Evolutionary conservation across 2,113 vertebrate species (phyloP), one percentile per base, ranked within the genome.

Genomic region (Podarcis muralis): DNA sequence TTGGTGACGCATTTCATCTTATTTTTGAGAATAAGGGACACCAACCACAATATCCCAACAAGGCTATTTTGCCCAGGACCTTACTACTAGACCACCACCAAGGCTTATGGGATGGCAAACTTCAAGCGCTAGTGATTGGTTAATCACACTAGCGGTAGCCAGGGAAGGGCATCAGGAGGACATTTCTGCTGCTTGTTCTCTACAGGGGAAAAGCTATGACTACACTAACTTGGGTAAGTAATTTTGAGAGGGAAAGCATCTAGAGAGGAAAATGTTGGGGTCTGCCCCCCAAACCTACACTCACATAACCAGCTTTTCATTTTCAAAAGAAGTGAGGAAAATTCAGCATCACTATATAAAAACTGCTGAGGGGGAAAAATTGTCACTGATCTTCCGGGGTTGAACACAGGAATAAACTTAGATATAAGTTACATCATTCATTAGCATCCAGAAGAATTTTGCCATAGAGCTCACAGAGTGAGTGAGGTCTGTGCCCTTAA

Each of bases 401-500:
- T 68, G 75, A 18, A 32, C 32, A 20, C 30, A 79, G 69, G 20
- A 86, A 79, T 66, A 79, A 48, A 86, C 5, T n/a, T 78, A 35
- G 13, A 74, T 23, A 16, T 5, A 53, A 48, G 62, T n/a, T 79
- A 62, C 65, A 37, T 25, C 8, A 78, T 23, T 79, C 48, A 79
- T 79, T 79, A 79, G 66, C 16, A 66, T 77, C 84, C 65, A 20
- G 40, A 66, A 9, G 74, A 77, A 66, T 69, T 79, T 68, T 48
- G 37, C 62, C 12, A 22, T 69, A 27, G 48, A 79, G 75, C 78
- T 79, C 22, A 69, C 1, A 65, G 72, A 15, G 59, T 84, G 48
- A 84, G 72, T 18, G 37, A 66, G 35, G 68, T 68, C 72, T 79
- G n/a, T 69, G 37, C 25, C 75, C 85, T 86, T 79, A 86, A 88